Conservation (phyloP, 2,113 vertebrate species). For the Halichoeres trimaculatus region DNA sequence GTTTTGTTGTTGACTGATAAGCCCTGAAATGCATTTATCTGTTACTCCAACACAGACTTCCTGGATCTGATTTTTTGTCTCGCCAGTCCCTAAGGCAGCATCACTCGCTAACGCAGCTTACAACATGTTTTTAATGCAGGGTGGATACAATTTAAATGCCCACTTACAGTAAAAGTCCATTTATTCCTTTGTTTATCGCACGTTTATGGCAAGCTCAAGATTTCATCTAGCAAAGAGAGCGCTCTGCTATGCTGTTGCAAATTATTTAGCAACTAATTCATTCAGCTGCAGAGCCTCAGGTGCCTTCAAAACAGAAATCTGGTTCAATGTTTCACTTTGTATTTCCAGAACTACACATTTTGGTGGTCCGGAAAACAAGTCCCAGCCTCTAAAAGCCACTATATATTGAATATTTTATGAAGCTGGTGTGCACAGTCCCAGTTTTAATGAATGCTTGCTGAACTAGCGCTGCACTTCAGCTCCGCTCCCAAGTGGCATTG, state of each 20-base stretch:
- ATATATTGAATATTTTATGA: constrained; percentile 71
- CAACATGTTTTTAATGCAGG: neutral
- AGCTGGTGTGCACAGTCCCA: constrained; percentile 35
- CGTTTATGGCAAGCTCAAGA: neutral
- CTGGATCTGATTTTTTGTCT: neutral
- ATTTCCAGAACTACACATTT: constrained; percentile 23
- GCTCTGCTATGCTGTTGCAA: neutral
- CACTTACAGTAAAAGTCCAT: neutral
- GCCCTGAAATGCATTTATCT: neutral
- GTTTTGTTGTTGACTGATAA: neutral
- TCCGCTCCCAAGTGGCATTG: constrained; percentile 40
- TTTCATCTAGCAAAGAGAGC: neutral
- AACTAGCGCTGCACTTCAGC: constrained; percentile 51
- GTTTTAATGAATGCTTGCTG: constrained; percentile 63
- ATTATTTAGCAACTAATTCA: neutral
- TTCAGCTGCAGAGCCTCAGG: neutral
- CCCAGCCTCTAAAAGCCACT: constrained; percentile 39
- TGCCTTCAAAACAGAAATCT: neutral
- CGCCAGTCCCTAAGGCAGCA: neutral
- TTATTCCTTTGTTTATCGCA: neutral
- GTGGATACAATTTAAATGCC: neutral
- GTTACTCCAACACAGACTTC: neutral
- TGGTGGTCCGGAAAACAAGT: constrained; percentile 33
- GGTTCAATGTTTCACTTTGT: neutral
- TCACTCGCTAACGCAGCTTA: neutral